Evolutionary conservation across 2,888 invertebrate genomes (phyloP), one percentile per base, ranked within the genome.

Genomic region (Marasmarcha lunaedactyla): DNA sequence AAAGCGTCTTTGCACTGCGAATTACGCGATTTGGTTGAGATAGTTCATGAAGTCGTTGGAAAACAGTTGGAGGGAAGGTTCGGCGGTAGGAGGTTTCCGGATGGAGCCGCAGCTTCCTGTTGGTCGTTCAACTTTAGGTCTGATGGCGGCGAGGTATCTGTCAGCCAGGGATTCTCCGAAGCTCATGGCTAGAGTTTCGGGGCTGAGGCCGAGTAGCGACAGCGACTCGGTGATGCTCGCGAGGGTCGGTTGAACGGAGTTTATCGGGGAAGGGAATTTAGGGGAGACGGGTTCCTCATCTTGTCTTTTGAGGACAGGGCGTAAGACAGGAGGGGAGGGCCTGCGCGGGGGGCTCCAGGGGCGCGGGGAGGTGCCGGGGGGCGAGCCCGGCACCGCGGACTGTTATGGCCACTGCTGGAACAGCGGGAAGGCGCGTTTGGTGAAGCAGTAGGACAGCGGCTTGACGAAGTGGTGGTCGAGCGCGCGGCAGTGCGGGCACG

Each of bases 381-480:
- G 72, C 61, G 76, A 71, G 74, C 87, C 87, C 87, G 87, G 85
- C 87, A 87, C 85, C 86, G 87, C 90, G 87, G 88, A 84, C 87
- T 90, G 93, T 93, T 93, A 94, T 90, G 93, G 93, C 91, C 92
- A 91, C 89, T 90, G 87, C 79, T 90, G 89, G 74, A 84, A 85
- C 51, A 89, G 84, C 76, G 87, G 87, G 63, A 84, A 85, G 40
- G 84, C 84, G 85, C 89, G 89, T 77, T 92, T 90, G 59, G 91
- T 88, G 87, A 91, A 94, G 85, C 93, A 93, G 74, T 90, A 89
- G 48, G 88, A 85, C 63, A 97, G 85, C 39, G 95, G 93, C 85
- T 96, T 96, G 54, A 97, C 95, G 85, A 97, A 97, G 85, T 98
- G 97, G 41, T 93, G 92, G 83, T 97, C 97, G 57, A 92, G 87